Percentiles rank a stretch among this genome's conserved stretches.
phyloP scores from a whole-genome alignment of 1,140 invertebrate genomes.

The Pygmarrhopalites habei region DNA sequence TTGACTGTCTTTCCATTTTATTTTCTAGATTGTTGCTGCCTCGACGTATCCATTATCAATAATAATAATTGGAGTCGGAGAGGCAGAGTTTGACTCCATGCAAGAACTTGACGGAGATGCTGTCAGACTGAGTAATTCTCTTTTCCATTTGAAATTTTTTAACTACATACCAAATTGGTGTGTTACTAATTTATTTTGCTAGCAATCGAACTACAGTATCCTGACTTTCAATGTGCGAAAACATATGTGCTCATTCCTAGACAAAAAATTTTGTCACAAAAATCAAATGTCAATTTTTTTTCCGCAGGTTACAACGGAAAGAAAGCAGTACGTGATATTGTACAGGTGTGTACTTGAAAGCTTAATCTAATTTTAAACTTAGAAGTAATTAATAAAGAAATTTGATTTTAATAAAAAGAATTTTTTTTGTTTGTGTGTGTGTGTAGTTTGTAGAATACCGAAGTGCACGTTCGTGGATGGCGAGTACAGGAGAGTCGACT shows the following conservation, averaged over 20 bases:
- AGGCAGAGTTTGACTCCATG: conserved; percentile 54
- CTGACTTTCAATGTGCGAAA: no score
- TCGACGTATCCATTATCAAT: conserved; percentile 54
- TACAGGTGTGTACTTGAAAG: no score
- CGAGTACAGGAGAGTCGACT: conserved; percentile 7
- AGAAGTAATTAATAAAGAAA: background rate
- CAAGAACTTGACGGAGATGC: conserved; percentile 54
- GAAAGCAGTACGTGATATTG: background rate
- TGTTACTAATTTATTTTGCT: no score
- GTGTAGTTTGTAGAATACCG: conserved; percentile 48
- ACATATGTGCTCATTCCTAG: no score
- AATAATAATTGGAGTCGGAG: conserved; percentile 56
- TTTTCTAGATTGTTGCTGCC: conserved; percentile 48
- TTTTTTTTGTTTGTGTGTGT: no score
- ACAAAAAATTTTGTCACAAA: no score
- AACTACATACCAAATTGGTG: conserved; percentile 40
- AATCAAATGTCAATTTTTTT: no score
- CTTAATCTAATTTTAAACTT: background rate
- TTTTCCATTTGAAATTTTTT: no score
- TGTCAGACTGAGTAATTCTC: no score
- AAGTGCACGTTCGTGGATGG: conserved; percentile 21
- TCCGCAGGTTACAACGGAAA: no score
- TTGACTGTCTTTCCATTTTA: no score
- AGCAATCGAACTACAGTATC: no score
- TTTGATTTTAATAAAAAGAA: background rate